These are phyloP conservation scores for Oligia fasciuncula DNA, from an alignment of 2,888 invertebrate species.

Conservation along the genomic window DNA sequence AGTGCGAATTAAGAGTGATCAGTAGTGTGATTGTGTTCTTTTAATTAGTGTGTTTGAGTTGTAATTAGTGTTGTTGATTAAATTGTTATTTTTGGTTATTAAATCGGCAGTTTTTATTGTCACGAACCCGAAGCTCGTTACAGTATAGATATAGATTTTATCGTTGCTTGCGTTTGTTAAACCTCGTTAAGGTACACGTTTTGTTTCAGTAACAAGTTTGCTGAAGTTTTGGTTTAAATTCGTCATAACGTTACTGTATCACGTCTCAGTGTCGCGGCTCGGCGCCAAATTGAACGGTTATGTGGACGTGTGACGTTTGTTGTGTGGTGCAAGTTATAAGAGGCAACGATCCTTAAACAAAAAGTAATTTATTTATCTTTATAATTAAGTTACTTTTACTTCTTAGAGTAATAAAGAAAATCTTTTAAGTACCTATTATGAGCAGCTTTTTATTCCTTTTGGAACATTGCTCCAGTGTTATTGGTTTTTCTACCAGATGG, in stretches of 20 bases:
- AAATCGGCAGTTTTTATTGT: no score
- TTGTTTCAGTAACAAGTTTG: slow-evolving; percentile 22
- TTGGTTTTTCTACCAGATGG: neutral
- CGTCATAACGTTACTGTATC: slow-evolving; percentile 50
- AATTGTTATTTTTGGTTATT: no score
- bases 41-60: no score
- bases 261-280: slow-evolving; percentile 41
- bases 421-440: neutral
- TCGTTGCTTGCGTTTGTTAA: neutral
- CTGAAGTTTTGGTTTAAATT: slow-evolving; percentile 47
- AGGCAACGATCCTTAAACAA: no score
- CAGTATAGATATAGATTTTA: neutral
- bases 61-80: no score
- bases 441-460: neutral
- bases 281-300: slow-evolving; percentile 48
- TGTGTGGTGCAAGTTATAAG: slow-evolving; percentile 16
- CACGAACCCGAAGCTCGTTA: no score
- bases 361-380: neutral
- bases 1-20: no score
- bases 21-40: no score
- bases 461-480: neutral
- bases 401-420: neutral
- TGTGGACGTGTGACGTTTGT: slow-evolving; percentile 37
- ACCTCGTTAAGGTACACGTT: slow-evolving; percentile 3
- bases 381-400: neutral